phyloP scores from a whole-genome alignment of 2,113 vertebrate species.

The Pseudorasbora parva region DNA sequence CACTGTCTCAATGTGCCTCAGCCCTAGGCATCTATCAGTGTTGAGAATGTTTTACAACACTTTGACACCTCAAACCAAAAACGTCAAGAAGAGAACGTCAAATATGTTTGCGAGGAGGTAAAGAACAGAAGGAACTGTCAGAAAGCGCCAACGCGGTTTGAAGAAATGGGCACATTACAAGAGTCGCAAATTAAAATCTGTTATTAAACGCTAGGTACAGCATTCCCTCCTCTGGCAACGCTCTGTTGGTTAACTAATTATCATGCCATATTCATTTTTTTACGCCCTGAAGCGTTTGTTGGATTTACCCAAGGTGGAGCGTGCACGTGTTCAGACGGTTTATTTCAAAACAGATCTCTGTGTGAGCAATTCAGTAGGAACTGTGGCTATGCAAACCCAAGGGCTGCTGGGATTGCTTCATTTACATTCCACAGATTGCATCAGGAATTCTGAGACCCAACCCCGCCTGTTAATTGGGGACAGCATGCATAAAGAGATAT shows the following conservation, averaged over 20 bases:
- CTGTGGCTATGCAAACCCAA: constrained; percentile 48
- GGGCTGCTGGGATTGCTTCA: constrained; percentile 65
- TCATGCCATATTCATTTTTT: constrained; percentile 72
- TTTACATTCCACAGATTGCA: constrained; percentile 72
- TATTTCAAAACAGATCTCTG: constrained; percentile 65
- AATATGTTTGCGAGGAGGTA: constrained; percentile 32
- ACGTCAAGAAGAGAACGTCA: neutral
- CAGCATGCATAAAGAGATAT: constrained; percentile 68
- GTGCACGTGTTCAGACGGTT: constrained; percentile 63
- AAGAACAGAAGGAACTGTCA: constrained; percentile 43
- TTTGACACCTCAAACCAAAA: constrained; percentile 36
- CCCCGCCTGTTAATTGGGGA: constrained; percentile 66
- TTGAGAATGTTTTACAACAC: constrained; percentile 21
- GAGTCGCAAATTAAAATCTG: constrained; percentile 66
- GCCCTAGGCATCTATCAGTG: constrained; percentile 36
- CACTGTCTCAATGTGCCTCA: constrained; percentile 4
- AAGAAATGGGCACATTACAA: constrained; percentile 64
- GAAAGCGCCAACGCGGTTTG: constrained; percentile 57
- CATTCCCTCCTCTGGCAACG: constrained; percentile 65
- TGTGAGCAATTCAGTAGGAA: constrained; percentile 52
- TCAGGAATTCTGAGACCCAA: constrained; percentile 69
- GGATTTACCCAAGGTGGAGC: constrained; percentile 66
- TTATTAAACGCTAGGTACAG: constrained; percentile 74
- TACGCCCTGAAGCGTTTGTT: constrained; percentile 66
- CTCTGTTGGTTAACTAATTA: constrained; percentile 74